Evolutionary conservation across 35 echinoderm and acorn worm genomes (phyloP), one percentile per base, ranked within the genome.

Genomic region (Ptychodera flava): DNA sequence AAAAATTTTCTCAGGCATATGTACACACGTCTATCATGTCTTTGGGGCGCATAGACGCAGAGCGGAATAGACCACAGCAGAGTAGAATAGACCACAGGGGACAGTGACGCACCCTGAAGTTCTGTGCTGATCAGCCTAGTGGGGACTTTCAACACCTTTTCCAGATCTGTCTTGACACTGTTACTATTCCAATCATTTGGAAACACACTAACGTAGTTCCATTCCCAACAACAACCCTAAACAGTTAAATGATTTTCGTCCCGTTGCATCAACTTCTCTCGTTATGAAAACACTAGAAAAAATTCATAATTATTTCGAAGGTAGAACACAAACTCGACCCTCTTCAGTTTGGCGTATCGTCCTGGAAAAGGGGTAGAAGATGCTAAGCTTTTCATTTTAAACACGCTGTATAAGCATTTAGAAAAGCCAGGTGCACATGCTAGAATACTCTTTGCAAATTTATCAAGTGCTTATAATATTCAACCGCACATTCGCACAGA

Each of bases 281-380:
- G 34, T 82, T 0, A 82, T 82, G 80, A 82, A 82, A 82, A 33
- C 30, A 33, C 45, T 64, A 12, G 45, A 64, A 64, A 64, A 64
- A 64, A 64, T 64, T 64, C 6, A 12, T 64, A 6, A 64, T 64
- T 22, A 12, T 64, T 12, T 64, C 45, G 6, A 64, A 12, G 45
- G 22, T 22, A 64, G 45, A 64, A 22, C 6, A 64, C 22, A 64
- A 12, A 22, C 22, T 64, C 6, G 45, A 64, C 22, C 45, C 45
- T 64, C 45, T 64, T 12, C 45, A 64, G 22, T 64, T 64, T 64
- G 45, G n/a, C 45, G 6, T 64, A 64, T 64, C 6, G 45, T 12
- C 6, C 45, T 12, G 45, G 45, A 64, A 64, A 22, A 64, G 45
- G 45, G 6, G 45, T 64, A 12, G 45, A 64, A 22, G 45, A 64